Evolutionary conservation across 2,113 vertebrate genomes (phyloP).

Genomic region (Anarrhichthys ocellatus): DNA sequence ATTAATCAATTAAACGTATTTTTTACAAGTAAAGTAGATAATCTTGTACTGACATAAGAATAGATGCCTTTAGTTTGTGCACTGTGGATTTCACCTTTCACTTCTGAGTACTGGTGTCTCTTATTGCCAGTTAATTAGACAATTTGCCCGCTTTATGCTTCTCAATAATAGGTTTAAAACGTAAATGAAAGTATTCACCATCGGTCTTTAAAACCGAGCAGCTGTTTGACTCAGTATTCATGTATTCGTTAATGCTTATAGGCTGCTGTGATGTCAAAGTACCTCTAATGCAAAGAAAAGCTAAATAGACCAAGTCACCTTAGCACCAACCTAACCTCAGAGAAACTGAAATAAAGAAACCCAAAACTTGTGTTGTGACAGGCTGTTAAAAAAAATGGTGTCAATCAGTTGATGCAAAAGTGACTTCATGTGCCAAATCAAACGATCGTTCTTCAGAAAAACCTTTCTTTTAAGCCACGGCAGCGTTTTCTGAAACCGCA

Average conservation of each 20-base stretch:
- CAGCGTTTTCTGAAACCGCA: neutral
- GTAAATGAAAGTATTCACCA: neutral
- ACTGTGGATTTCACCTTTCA: neutral
- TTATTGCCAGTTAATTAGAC: neutral
- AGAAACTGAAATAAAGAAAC: neutral
- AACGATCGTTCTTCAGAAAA: conserved; percentile 6
- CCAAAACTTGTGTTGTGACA: conserved; percentile 9
- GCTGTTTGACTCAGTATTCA: neutral
- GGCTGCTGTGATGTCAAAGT: neutral
- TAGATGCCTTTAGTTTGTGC: neutral
- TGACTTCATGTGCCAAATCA: conserved; percentile 49
- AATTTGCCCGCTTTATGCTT: neutral
- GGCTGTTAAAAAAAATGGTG: conserved; percentile 13
- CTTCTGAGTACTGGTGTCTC: neutral
- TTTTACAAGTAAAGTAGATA: neutral
- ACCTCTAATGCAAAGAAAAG: neutral
- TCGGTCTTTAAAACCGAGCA: neutral
- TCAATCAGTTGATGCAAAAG: conserved; percentile 44
- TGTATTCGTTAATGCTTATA: neutral
- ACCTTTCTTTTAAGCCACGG: conserved; percentile 11
- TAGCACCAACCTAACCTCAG: neutral
- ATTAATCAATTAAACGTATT: neutral
- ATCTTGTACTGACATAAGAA: neutral
- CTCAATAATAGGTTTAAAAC: neutral
- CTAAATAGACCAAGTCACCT: conserved; percentile 24